Conservation (phyloP, 2,888 invertebrate genomes). For the Drosophila vallismaia region DNA sequence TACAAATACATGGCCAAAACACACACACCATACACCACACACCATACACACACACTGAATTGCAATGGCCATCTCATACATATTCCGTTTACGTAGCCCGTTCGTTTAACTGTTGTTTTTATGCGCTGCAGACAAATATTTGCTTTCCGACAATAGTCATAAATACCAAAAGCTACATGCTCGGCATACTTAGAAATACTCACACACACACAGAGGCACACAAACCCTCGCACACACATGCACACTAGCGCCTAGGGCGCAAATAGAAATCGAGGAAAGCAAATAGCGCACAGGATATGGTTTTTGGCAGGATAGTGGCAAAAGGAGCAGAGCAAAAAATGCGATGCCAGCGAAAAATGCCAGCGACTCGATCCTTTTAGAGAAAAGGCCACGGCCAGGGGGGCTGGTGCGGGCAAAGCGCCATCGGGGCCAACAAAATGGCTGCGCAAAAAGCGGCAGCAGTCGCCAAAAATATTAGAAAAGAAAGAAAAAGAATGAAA, state of each 20-base stretch:
- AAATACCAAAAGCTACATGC: slow-evolving; percentile 84
- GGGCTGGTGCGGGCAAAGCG: not conserved
- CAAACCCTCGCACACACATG: too few relatives aligned
- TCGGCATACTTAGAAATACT: slow-evolving; percentile 81
- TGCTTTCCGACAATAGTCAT: slow-evolving; percentile 84
- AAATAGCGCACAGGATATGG: slow-evolving; percentile 78
- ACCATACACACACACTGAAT: slow-evolving; percentile 12
- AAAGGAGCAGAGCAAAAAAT: slow-evolving; percentile 64
- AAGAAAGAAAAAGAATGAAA: slow-evolving; percentile 44
- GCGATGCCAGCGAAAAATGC: slow-evolving; percentile 64
- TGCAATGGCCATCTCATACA: slow-evolving; percentile 66
- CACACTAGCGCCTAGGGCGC: slow-evolving; percentile 55
- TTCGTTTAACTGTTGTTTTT: slow-evolving; percentile 83
- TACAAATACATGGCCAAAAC: slow-evolving; percentile 31
- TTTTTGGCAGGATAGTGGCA: slow-evolving; percentile 72
- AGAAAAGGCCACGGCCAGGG: not conserved
- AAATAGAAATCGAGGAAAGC: slow-evolving; percentile 81
- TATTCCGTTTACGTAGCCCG: slow-evolving; percentile 81
- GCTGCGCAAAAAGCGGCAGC: slow-evolving; percentile 77
- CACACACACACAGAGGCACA: slow-evolving; percentile 47
- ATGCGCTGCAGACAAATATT: slow-evolving; percentile 84
- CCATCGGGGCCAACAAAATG: slow-evolving; percentile 66
- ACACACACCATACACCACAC: slow-evolving; percentile 17
- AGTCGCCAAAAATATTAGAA: slow-evolving; percentile 74
- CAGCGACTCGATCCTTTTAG: slow-evolving; percentile 46